These are phyloP conservation scores for Sebastes kiyomatsui DNA, from an alignment of 2,797 vertebrate genomes.

Conservation along the genomic window DNA sequence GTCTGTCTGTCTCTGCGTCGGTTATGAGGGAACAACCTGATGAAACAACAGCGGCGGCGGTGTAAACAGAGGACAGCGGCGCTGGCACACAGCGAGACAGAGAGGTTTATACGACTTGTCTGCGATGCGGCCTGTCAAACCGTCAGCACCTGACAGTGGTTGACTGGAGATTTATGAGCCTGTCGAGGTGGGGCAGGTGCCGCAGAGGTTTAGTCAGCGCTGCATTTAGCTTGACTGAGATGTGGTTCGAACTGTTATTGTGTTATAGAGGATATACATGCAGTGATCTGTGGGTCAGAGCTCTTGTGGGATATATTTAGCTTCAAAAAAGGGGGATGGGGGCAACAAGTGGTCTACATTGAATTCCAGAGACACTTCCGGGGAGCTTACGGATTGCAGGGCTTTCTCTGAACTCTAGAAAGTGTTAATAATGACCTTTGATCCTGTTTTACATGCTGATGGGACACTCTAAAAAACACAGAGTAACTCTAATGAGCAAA, in stretches of 20 bases:
- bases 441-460: neutral
- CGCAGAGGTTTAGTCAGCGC: constrained; percentile 65
- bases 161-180: constrained; percentile 45
- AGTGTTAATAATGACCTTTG: neutral
- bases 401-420: neutral
- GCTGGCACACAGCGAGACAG: neutral
- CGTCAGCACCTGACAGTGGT: constrained; percentile 28
- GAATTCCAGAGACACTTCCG: constrained; percentile 35
- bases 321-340: constrained; percentile 7
- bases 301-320: constrained; percentile 74
- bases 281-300: constrained; percentile 45
- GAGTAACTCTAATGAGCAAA: too few species aligned
- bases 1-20: neutral
- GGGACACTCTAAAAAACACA: neutral
- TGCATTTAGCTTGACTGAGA: constrained; percentile 73
- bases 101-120: neutral
- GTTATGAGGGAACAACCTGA: neutral
- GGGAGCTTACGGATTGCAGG: neutral
- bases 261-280: constrained; percentile 52
- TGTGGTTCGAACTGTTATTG: constrained; percentile 60
- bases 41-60: neutral
- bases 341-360: constrained; percentile 26
- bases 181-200: constrained; percentile 56
- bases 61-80: neutral
- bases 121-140: constrained; percentile 15